Base-by-base conservation (phyloP, 2,113 vertebrate genomes). In the Euleptes europaea region DNA sequence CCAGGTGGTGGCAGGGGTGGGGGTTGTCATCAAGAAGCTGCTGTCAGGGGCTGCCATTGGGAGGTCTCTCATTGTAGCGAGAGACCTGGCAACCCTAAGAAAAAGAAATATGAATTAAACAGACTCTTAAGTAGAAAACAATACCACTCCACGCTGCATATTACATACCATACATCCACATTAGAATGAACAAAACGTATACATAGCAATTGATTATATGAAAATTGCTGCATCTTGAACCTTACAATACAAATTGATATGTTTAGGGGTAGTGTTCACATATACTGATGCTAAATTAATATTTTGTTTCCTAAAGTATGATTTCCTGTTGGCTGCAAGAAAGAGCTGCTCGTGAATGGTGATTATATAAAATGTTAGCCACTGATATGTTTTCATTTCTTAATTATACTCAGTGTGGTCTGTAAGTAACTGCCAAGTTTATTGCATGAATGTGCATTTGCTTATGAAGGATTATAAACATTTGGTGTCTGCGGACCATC, bases 401-500 rank as follows among this genome's bases (percentile, higher is more conserved):
- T 72, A 77, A 51, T 89, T 51, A n/a, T 49, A 40, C 47, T 87
- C 35, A 3, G 5, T 47, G 38, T 0, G 1, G 89, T 92, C 3
- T 35, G 2, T 70, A 40, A 67, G 2, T 23, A 26, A 83, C 44
- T 85, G 81, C 31, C 15, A 85, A 49, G 15, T 0, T 92, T 86
- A 71, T 60, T 82, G 40, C 15, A 21, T 47, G 44, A 23, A 49
- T 26, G 0, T 23, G 7, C 13, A 11, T 69, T 86, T 80, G 4
- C 60, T 83, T 76, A 31, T 76, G 31, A 89, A 87, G 54, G 44
- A 88, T 88, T 90, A 79, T 66, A 89, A 72, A n/a, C 78, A 72
- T 38, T 73, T 60, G 5, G 10, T 67, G n/a, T 65, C 78, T 84
- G 15, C 83, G 65, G 65, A 89, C 75, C 23, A n/a, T 69, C 75